Percentiles rank a stretch among this genome's conserved stretches.
phyloP scores from a whole-genome alignment of 2,113 vertebrate species.

The Catharus bicknelli region DNA sequence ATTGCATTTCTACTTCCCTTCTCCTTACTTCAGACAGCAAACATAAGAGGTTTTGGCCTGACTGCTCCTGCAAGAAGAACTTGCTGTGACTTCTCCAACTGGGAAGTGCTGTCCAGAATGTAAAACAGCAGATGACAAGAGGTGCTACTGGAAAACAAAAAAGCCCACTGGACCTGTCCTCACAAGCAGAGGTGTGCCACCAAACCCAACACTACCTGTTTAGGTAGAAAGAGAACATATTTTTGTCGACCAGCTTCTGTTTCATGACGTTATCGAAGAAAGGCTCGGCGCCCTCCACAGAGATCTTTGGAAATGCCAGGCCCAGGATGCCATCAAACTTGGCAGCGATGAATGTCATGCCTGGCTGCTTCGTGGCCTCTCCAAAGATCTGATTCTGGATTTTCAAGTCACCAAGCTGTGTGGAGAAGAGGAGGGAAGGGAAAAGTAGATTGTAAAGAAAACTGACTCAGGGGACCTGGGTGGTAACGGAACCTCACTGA shows the following conservation, averaged over 20 bases:
- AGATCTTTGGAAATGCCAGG: slow-evolving; percentile 88
- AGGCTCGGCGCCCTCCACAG: slow-evolving; percentile 82
- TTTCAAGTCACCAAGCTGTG: slow-evolving; percentile 70
- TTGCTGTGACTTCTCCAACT: not conserved
- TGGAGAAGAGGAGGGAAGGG: not conserved
- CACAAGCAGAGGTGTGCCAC: not conserved
- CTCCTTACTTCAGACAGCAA: not conserved
- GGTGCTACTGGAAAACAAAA: not conserved
- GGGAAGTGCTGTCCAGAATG: not conserved
- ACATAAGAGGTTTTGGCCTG: not conserved
- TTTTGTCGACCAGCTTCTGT: slow-evolving; percentile 86
- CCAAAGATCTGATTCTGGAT: slow-evolving; percentile 85
- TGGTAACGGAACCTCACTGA: not conserved
- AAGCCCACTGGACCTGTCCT: not conserved
- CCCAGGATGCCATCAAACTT: slow-evolving; percentile 96
- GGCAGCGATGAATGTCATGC: slow-evolving; percentile 87
- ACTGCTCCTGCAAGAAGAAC: not conserved
- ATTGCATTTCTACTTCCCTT: not conserved
- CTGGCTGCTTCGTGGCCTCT: slow-evolving; percentile 92
- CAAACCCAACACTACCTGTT: slow-evolving; percentile 82
- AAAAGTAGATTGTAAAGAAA: not conserved
- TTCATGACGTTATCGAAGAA: slow-evolving; percentile 92
- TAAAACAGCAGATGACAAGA: not conserved
- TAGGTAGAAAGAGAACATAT: slow-evolving; percentile 94
- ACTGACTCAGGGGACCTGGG: not conserved